Evolutionary conservation across 2,888 invertebrate genomes (phyloP).

Genomic region (Brenthis hecate): DNA sequence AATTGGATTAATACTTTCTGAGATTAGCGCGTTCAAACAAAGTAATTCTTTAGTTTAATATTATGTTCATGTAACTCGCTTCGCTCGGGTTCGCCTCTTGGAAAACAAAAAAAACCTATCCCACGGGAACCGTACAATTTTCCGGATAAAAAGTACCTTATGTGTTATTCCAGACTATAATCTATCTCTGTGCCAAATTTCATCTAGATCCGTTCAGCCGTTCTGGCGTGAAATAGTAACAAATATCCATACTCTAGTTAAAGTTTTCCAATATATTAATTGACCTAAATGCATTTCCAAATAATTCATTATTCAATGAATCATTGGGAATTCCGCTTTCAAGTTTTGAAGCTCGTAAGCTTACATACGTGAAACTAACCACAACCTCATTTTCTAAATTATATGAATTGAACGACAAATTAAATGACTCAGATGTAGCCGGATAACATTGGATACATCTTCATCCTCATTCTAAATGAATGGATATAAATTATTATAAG

Average conservation of each 20-base stretch:
- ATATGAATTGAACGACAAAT: neutral
- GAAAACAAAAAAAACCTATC: too few relatives aligned
- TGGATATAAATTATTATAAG: conserved; percentile 13
- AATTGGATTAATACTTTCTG: too few relatives aligned
- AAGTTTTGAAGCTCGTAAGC: conserved; percentile 7
- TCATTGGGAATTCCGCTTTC: conserved; percentile 35
- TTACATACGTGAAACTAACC: conserved; percentile 23
- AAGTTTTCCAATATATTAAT: neutral
- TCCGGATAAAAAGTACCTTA: too few relatives aligned
- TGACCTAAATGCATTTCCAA: conserved; percentile 11
- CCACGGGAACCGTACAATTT: too few relatives aligned
- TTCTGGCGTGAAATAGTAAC: too few relatives aligned
- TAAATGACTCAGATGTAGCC: conserved; percentile 21
- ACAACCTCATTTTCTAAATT: conserved; percentile 24
- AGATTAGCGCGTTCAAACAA: too few relatives aligned
- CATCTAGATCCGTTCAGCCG: too few relatives aligned
- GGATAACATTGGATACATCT: conserved; percentile 7
- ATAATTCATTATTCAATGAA: conserved; percentile 22
- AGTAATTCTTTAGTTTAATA: too few relatives aligned
- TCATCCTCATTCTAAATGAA: conserved; percentile 13
- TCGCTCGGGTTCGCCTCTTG: too few relatives aligned
- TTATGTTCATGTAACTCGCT: too few relatives aligned
- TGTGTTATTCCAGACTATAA: too few relatives aligned
- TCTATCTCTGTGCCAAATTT: too few relatives aligned
- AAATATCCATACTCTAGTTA: neutral